A percentile compares a stretch with the other conserved stretches of the same genome.
These are phyloP conservation scores for Hyperopisus bebe DNA, from an alignment of 2,113 vertebrate genomes.

Conservation along the genomic window DNA sequence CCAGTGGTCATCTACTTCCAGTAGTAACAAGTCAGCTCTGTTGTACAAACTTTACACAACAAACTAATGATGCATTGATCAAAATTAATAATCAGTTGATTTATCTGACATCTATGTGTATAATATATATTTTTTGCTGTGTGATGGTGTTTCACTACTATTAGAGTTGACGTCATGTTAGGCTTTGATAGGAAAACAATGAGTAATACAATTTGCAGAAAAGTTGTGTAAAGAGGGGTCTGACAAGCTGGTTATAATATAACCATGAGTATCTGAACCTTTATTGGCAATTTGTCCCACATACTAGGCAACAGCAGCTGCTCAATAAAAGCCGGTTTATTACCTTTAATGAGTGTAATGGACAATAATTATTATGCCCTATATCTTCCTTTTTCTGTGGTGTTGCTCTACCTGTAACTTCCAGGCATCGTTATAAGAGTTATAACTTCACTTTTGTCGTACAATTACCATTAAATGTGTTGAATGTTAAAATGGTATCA, in stretches of 20 bases:
- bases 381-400: constrained; percentile 44
- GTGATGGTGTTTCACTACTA: constrained; percentile 41
- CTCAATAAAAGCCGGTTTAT: constrained; percentile 13
- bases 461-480: background rate
- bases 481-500: background rate
- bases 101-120: background rate
- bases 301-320: background rate
- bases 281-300: background rate
- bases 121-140: constrained; percentile 24
- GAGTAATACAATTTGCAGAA: constrained; percentile 48
- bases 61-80: background rate
- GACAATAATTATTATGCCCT: constrained; percentile 41
- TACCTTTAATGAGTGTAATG: constrained; percentile 28
- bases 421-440: background rate
- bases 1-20: background rate
- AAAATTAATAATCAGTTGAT: background rate
- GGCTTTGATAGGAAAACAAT: constrained; percentile 50
- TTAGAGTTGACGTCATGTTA: constrained; percentile 35
- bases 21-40: background rate
- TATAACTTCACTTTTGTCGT: background rate
- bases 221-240: constrained; percentile 46
- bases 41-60: background rate
- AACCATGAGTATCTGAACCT: constrained; percentile 40
- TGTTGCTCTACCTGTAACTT: constrained; percentile 29
- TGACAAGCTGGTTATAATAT: constrained; percentile 52